phyloP scores from a whole-genome alignment of 2,888 invertebrate species.

The Clanis bilineata region DNA sequence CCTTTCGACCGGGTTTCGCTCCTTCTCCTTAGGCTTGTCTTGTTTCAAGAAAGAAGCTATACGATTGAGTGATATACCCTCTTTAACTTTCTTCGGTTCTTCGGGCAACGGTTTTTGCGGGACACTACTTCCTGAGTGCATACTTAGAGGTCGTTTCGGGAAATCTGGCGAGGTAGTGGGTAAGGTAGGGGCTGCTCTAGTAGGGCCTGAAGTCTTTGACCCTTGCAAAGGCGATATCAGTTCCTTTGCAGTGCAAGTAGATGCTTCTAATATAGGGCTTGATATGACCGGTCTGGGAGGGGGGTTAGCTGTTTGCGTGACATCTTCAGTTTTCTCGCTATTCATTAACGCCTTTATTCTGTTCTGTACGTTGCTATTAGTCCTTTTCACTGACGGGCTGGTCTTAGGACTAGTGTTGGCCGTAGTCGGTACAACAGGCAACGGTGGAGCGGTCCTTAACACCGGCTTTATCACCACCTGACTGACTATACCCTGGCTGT shows the following conservation, averaged over 20 bases:
- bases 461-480: slow-evolving; percentile 72
- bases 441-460: slow-evolving; percentile 83
- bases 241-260: slow-evolving; percentile 90
- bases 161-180: slow-evolving; percentile 64
- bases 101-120: slow-evolving; percentile 73
- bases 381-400: slow-evolving; percentile 66
- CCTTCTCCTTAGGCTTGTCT: slow-evolving; percentile 78
- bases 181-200: slow-evolving; percentile 82
- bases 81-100: slow-evolving; percentile 80
- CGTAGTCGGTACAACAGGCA: slow-evolving; percentile 80
- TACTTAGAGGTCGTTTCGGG: slow-evolving; percentile 77
- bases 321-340: slow-evolving; percentile 67
- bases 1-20: slow-evolving; percentile 73
- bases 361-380: slow-evolving; percentile 67
- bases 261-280: slow-evolving; percentile 90
- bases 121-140: slow-evolving; percentile 60
- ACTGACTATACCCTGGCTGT: slow-evolving; percentile 57
- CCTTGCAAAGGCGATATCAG: slow-evolving; percentile 84
- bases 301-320: slow-evolving; percentile 75
- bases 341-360: slow-evolving; percentile 71
- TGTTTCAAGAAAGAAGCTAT: slow-evolving; percentile 89
- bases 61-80: slow-evolving; percentile 85
- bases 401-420: slow-evolving; percentile 59
- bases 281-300: slow-evolving; percentile 90
- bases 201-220: slow-evolving; percentile 82